phyloP scores from a whole-genome alignment of 1,140 invertebrate species.

The Bombyx mandarina region DNA sequence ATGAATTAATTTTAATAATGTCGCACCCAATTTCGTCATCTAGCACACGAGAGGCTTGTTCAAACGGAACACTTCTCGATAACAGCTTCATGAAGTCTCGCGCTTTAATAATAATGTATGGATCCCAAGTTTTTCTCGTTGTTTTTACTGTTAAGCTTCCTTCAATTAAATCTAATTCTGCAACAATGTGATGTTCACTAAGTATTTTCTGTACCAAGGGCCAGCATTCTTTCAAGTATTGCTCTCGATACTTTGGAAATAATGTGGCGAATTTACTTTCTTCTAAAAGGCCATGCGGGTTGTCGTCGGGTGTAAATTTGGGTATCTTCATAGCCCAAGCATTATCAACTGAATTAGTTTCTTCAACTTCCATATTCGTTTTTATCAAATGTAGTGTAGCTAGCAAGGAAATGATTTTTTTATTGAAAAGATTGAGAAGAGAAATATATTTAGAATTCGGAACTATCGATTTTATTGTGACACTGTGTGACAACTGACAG shows the following conservation, averaged over 20 bases:
- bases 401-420: no score
- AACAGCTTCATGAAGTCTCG: constrained; percentile 96
- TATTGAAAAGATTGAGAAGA: no score
- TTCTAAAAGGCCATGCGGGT: constrained; percentile 84
- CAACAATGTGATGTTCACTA: constrained; percentile 83
- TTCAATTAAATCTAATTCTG: constrained; percentile 95
- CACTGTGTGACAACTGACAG: no score
- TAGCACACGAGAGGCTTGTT: constrained; percentile 89
- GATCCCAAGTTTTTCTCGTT: constrained; percentile 98
- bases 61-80: constrained; percentile 96
- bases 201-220: constrained; percentile 92
- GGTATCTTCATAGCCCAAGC: constrained; percentile 93
- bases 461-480: no score
- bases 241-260: constrained; percentile 92
- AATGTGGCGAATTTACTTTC: constrained; percentile 81
- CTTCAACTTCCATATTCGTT: constrained; percentile 17
- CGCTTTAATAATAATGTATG: constrained; percentile 97
- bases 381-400: not conserved
- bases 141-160: constrained; percentile 96
- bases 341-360: constrained; percentile 78
- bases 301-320: constrained; percentile 91
- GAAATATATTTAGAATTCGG: no score
- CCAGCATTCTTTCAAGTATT: constrained; percentile 97
- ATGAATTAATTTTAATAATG: constrained; percentile 96
- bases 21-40: constrained; percentile 95